phyloP scores from a whole-genome alignment of 1,140 invertebrate species.

The Antheraea pernyi region DNA sequence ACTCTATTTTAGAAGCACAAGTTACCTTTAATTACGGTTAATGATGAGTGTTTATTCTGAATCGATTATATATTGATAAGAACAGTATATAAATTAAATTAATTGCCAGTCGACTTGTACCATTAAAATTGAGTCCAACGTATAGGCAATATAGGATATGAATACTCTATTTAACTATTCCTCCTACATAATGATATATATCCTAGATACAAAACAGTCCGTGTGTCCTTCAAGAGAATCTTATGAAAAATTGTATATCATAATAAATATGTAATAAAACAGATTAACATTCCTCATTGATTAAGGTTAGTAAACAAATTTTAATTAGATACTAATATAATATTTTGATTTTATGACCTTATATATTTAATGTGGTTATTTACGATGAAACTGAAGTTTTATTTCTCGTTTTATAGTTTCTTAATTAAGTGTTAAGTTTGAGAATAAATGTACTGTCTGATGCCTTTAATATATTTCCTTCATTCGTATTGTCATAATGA shows the following conservation, averaged over 20 bases:
- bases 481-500: no score
- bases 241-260: background rate
- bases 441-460: no score
- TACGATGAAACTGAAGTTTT: background rate
- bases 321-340: background rate
- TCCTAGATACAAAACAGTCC: slow-evolving; percentile 45
- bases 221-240: slow-evolving; percentile 4
- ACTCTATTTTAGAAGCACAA: slow-evolving; percentile 4
- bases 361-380: background rate
- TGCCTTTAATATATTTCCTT: no score
- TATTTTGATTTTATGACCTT: background rate
- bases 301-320: background rate
- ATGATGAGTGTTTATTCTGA: background rate
- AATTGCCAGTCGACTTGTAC: background rate
- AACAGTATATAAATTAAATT: background rate
- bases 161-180: background rate
- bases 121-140: background rate
- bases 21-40: background rate
- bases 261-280: background rate
- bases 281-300: background rate
- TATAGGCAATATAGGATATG: background rate
- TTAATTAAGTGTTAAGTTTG: no score
- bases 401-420: no score
- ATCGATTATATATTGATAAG: no score
- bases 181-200: background rate